Percentiles rank a stretch among this genome's conserved stretches.
These are phyloP conservation scores for Diorhabda sublineata DNA, from an alignment of 1,140 invertebrate genomes.

Conservation along the genomic window DNA sequence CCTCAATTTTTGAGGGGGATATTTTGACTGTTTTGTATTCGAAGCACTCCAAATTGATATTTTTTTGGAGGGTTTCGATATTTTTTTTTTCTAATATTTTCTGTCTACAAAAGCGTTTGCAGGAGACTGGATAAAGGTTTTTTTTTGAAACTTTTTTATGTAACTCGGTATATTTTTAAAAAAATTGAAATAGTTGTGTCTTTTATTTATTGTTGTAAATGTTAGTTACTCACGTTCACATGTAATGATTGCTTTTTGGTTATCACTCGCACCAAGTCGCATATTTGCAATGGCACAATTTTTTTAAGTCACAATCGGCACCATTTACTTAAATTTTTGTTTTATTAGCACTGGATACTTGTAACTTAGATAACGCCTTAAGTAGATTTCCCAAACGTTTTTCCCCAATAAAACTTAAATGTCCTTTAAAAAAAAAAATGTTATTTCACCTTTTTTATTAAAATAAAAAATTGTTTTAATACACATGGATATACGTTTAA, in stretches of 20 bases:
- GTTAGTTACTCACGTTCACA: conserved; percentile 62
- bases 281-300: conserved; percentile 53
- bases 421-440: not conserved
- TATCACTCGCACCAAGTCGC: conserved; percentile 62
- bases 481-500: no score
- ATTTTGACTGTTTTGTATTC: not conserved
- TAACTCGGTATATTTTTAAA: conserved; percentile 19
- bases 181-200: conserved; percentile 29
- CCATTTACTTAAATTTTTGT: conserved; percentile 44
- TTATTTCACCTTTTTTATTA: not conserved
- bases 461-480: no score
- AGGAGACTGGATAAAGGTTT: conserved; percentile 39
- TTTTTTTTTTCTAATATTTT: conserved; percentile 35
- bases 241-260: conserved; percentile 61
- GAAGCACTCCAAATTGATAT: not conserved
- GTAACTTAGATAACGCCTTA: conserved; percentile 42
- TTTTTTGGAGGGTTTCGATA: not conserved
- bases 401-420: not conserved
- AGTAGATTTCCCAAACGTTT: conserved; percentile 5
- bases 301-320: conserved; percentile 55
- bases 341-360: conserved; percentile 54
- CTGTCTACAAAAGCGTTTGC: conserved; percentile 50
- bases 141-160: conserved; percentile 37
- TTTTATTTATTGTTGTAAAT: conserved; percentile 45
- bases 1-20: conserved; percentile 26